Base-by-base conservation (phyloP, 2,888 invertebrate genomes). In the Dastarcus helophoroides region DNA sequence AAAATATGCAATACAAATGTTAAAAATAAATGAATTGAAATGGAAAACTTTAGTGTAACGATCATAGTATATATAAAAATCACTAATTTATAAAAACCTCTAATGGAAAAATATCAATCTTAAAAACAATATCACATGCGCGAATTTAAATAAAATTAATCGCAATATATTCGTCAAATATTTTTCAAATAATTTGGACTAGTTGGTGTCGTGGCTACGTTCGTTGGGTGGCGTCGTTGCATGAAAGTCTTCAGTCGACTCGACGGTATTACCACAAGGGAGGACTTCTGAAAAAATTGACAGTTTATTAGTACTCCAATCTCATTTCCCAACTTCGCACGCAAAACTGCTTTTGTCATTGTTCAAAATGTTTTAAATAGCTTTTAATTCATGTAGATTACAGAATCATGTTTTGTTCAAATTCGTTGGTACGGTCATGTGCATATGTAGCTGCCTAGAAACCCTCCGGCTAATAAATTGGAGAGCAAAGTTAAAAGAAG, bases 201-300 rank as follows among this genome's bases (percentile, higher is more conserved):
- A 41, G 51, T 51, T 14, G 53, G 51, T 10, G 48, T 41, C 19
- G 53, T 45, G 9, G 55, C 40, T 24, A 56, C 47, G 37, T 56
- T 56, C 38, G 50, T 53, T 3, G 60, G 58, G 39, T 58, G 57
- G 35, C 63, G 47, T 30, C 64, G 50, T 38, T 56, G 56, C 50
- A 63, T 58, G 38, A 63, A 64, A 3, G 58, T 58, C 38, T 53
- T 54, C 26, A 64, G 44, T 26, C 60, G 48, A 10, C 51, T 44
- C 10, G 62, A 58, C 11, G 60, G 53, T 34, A 64, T 62, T 14
- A 51, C 23, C 7, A 32, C 26, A 2, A 24, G 7, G 3, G 27
- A 9, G 12, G 17, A 17, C 3, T 29, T 27, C 36, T 33, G 14
- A 16, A 28, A 27, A 29, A 35, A 32, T 26, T 26, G 14, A 26